A percentile compares a stretch with the other conserved stretches of the same genome.
These are phyloP conservation scores for Laticauda laticaudata DNA, from an alignment of 2,113 vertebrate species.

Conservation along the genomic window DNA sequence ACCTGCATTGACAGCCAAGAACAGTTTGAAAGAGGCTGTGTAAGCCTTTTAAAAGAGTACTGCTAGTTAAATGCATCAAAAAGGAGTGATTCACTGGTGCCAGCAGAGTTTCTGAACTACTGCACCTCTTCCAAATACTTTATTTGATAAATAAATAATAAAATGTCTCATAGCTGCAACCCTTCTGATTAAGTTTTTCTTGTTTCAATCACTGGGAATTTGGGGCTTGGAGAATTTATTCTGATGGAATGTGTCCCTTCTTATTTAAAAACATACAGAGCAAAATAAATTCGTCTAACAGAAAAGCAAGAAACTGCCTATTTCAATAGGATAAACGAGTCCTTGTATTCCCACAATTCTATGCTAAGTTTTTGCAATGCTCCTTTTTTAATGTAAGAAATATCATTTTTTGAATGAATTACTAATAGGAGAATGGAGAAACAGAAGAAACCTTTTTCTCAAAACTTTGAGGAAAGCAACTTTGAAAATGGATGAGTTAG, in stretches of 20 bases:
- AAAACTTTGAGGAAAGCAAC: neutral
- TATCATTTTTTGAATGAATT: neutral
- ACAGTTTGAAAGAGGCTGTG: neutral
- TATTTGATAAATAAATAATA: neutral
- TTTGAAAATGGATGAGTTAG: neutral
- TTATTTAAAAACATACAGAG: neutral
- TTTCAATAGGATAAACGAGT: neutral
- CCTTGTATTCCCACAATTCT: neutral
- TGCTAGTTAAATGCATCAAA: neutral
- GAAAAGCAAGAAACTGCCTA: neutral
- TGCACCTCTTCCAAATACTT: neutral
- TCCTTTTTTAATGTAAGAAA: neutral
- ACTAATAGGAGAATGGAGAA: neutral
- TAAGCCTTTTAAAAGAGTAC: neutral
- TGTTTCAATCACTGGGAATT: neutral
- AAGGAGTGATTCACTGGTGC: neutral
- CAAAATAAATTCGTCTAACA: neutral
- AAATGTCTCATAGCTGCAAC: neutral
- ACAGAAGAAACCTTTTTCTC: neutral
- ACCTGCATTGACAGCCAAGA: neutral
- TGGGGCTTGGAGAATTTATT: neutral
- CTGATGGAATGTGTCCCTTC: neutral
- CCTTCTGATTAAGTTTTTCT: neutral
- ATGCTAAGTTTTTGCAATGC: conserved; percentile 30
- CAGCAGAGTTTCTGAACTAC: neutral